Conservation (phyloP, 2,113 vertebrate genomes). For the Pachyramphus minor region DNA sequence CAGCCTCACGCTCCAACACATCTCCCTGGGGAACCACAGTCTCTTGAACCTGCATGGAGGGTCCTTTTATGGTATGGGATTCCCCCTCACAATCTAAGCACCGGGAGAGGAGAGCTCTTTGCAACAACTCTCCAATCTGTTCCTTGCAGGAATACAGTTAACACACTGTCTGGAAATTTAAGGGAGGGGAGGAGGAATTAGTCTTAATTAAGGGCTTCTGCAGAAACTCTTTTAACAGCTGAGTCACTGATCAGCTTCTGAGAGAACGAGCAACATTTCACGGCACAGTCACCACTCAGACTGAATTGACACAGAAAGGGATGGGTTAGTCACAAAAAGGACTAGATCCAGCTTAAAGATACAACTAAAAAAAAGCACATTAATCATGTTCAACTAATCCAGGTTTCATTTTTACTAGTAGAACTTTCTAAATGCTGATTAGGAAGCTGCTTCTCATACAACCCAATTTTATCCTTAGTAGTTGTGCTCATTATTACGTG, state of each 20-base stretch:
- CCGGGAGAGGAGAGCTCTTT: not conserved
- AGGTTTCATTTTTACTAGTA: not conserved
- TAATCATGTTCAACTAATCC: not conserved
- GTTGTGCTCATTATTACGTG: not conserved
- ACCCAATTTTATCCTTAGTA: not conserved
- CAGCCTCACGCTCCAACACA: not conserved
- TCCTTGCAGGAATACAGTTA: not conserved
- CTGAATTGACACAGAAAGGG: not conserved
- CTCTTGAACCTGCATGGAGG: not conserved
- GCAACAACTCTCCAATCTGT: not conserved
- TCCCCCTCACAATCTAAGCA: not conserved
- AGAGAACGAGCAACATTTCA: not conserved
- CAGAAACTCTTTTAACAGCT: not conserved
- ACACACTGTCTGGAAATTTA: not conserved
- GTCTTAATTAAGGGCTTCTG: not conserved
- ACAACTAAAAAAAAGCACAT: not conserved
- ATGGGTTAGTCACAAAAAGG: not conserved
- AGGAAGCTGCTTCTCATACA: not conserved
- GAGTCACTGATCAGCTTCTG: not conserved
- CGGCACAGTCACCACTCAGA: not conserved
- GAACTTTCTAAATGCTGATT: not conserved
- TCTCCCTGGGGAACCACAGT: too few species aligned
- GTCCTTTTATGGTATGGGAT: accelerated
- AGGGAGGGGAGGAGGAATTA: not conserved
- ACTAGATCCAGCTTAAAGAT: not conserved